These are phyloP conservation scores for Strigamia maritima DNA, from an alignment of 2,888 invertebrate genomes.

Conservation along the genomic window DNA sequence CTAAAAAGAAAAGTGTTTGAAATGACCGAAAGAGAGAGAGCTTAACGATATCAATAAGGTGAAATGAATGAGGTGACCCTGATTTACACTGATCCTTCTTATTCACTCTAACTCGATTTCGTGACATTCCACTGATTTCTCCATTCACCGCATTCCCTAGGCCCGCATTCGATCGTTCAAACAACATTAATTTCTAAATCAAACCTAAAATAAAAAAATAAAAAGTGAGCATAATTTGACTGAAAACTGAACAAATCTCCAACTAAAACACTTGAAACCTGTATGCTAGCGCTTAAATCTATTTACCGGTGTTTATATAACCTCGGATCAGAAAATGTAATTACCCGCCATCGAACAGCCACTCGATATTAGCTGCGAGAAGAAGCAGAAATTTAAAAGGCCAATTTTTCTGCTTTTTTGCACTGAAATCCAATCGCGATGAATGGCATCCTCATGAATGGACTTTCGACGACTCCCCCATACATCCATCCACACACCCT, in stretches of 20 bases:
- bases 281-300: too few species aligned
- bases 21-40: background rate
- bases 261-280: too few species aligned
- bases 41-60: background rate
- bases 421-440: background rate
- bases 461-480: background rate
- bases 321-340: background rate
- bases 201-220: too few species aligned
- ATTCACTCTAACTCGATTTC: background rate
- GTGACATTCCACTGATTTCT: background rate
- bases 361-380: background rate
- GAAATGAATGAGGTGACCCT: background rate
- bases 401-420: background rate
- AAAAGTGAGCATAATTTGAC: too few species aligned
- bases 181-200: background rate
- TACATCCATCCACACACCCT: background rate
- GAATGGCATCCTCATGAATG: conserved; percentile 7
- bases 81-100: background rate
- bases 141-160: background rate
- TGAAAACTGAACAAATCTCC: too few species aligned
- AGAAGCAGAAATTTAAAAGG: background rate
- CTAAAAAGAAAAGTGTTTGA: background rate
- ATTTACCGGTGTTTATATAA: background rate
- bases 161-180: too few species aligned
- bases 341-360: background rate